Percentiles rank a stretch among this genome's conserved stretches.
These are phyloP conservation scores for Pteruthius melanotis DNA, from an alignment of 2,113 vertebrate species.

Conservation along the genomic window DNA sequence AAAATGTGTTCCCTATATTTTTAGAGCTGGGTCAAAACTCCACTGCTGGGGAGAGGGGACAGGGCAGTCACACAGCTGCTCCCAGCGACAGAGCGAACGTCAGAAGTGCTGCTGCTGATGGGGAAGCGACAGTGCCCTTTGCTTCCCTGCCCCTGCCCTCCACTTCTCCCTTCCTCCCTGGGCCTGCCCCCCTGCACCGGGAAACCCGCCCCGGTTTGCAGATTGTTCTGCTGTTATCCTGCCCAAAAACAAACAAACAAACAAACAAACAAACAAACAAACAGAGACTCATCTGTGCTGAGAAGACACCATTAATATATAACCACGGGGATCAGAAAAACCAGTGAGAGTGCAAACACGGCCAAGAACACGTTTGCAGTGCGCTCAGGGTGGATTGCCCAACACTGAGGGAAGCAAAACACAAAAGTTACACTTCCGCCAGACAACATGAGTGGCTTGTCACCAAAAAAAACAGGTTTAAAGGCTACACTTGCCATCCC, in stretches of 20 bases:
- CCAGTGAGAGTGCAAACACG: background rate
- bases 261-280: background rate
- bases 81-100: background rate
- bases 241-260: background rate
- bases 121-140: conserved; percentile 11
- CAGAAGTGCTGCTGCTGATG: background rate
- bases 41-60: background rate
- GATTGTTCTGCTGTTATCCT: background rate
- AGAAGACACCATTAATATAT: background rate
- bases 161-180: conserved; percentile 35
- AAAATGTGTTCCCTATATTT: background rate
- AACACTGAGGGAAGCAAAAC: conserved; percentile 68
- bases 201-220: background rate
- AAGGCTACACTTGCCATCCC: background rate
- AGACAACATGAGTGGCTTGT: conserved; percentile 50
- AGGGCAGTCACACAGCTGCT: background rate
- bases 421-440: conserved; percentile 62
- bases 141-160: conserved; percentile 36
- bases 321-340: background rate
- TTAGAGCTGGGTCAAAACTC: background rate
- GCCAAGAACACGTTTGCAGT: conserved; percentile 41
- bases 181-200: background rate
- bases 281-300: background rate
- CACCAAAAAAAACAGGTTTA: conserved; percentile 35
- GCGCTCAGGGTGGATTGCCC: conserved; percentile 66